phyloP scores from a whole-genome alignment of 2,888 invertebrate genomes.

The Nysson spinosus region DNA sequence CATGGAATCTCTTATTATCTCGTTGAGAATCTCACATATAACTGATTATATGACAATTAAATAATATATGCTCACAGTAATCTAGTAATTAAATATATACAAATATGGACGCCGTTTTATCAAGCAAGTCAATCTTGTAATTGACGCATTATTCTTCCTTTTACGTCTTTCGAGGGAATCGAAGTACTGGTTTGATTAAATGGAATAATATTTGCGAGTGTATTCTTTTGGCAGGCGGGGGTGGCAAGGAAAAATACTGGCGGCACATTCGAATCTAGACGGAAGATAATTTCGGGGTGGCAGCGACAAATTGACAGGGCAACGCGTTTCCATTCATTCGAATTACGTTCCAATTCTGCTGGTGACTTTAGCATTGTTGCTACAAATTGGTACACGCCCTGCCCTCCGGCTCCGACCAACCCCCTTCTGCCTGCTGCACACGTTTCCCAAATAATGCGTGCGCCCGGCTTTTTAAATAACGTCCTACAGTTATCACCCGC shows the following conservation, averaged over 20 bases:
- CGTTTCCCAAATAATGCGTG: constrained; percentile 45
- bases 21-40: too few species aligned
- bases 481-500: constrained; percentile 37
- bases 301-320: constrained; percentile 76
- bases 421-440: constrained; percentile 19
- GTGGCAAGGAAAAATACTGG: constrained; percentile 50
- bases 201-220: constrained; percentile 7
- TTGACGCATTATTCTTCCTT: too few species aligned
- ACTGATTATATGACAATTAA: too few species aligned
- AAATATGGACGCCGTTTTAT: too few species aligned
- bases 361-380: constrained; percentile 77
- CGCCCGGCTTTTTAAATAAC: constrained; percentile 51
- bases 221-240: constrained; percentile 1
- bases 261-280: constrained; percentile 65
- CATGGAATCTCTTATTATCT: too few species aligned
- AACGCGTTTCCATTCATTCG: constrained; percentile 75
- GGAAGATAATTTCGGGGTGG: constrained; percentile 74
- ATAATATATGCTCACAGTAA: too few species aligned
- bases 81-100: too few species aligned
- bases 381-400: constrained; percentile 77
- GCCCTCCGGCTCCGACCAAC: constrained; percentile 48
- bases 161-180: too few species aligned
- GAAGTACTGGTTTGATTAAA: neutral
- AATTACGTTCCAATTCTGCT: constrained; percentile 77
- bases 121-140: too few species aligned